Base-by-base conservation (phyloP, 2,888 invertebrate species). In the Linnaemya vulpina region DNA sequence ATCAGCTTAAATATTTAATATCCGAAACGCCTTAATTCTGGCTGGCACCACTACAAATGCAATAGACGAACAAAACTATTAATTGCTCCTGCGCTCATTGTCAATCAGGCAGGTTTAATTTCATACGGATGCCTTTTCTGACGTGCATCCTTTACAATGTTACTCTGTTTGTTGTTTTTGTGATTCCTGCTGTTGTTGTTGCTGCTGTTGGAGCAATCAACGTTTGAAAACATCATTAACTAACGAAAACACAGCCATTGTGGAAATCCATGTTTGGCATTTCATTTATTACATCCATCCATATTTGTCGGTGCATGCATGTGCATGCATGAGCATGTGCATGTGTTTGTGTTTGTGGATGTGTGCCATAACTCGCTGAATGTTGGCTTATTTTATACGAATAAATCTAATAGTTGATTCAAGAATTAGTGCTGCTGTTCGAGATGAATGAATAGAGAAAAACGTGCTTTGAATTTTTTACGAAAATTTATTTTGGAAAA, bases 391-490 rank as follows among this genome's bases (percentile, higher is more conserved):
- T 67, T 73, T 55, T 62, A 11, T 25, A 25, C 22, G 46, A 11
- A 22, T 55, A 35, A 58, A 55, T 74, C 20, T 46, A 60, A 65
- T 49, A 40, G 74, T 74, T 74, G 25, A 60, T 74, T 74, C 17
- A 38, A 65, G 49, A 68, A 55, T 63, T 70, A 60, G 70, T 75
- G 38, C 53, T 65, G 63, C 55, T 63, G 74, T n/a, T n/a, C n/a
- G 43, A 43, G 30, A 70, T 49, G 78, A 77, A 78, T 78, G 81
- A 78, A 81, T 84, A 73, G 22, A 40, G 35, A 17, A 38, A 30
- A 81, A 82, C 84, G 81, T 85, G 84, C 43, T 65, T 74, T 35
- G 78, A 82, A 84, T 84, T 46, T 30, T 30, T 76, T 30, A 30
- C 8, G 22, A 43, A 65, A 25, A 55, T 55, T 30, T 35, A 3